A percentile compares a stretch with the other conserved stretches of the same genome.
These are phyloP conservation scores for Eidolon dupreanum DNA, from an alignment of 2,797 vertebrate genomes.

Conservation along the genomic window DNA sequence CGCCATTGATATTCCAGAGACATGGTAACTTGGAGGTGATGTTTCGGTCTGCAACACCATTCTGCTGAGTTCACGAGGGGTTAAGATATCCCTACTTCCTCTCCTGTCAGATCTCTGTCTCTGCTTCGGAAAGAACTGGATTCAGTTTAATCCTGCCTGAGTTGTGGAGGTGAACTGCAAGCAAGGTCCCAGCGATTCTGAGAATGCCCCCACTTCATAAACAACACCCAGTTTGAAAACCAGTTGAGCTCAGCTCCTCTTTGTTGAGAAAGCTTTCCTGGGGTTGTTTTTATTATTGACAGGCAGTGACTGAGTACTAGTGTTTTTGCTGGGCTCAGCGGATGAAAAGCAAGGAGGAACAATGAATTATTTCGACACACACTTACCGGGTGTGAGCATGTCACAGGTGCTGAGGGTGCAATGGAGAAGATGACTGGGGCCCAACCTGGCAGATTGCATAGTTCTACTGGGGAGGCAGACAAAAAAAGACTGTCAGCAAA, in stretches of 20 bases:
- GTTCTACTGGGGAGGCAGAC: not conserved
- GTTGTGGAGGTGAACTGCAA: no score
- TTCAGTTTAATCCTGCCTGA: not conserved
- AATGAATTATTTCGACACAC: not conserved
- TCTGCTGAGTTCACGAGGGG: not conserved
- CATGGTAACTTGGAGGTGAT: no score
- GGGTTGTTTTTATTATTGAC: not conserved
- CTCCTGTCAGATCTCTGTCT: not conserved
- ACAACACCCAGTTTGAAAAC: not conserved
- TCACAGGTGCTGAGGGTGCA: not conserved
- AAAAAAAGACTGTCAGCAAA: not conserved
- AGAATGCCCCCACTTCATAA: not conserved
- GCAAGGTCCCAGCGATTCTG: rapidly evolving
- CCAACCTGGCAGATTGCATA: not conserved
- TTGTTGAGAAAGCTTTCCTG: not conserved
- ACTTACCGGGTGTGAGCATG: rapidly evolving
- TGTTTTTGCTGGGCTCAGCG: not conserved
- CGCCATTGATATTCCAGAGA: not conserved
- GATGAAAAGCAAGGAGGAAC: not conserved
- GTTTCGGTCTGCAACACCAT: not conserved
- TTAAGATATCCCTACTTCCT: not conserved
- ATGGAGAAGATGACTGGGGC: not conserved
- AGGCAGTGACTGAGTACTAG: not conserved
- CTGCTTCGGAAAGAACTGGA: not conserved
- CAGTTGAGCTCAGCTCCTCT: not conserved